Base-by-base conservation (phyloP, 2,888 invertebrate genomes). In the Pheosia gnoma region DNA sequence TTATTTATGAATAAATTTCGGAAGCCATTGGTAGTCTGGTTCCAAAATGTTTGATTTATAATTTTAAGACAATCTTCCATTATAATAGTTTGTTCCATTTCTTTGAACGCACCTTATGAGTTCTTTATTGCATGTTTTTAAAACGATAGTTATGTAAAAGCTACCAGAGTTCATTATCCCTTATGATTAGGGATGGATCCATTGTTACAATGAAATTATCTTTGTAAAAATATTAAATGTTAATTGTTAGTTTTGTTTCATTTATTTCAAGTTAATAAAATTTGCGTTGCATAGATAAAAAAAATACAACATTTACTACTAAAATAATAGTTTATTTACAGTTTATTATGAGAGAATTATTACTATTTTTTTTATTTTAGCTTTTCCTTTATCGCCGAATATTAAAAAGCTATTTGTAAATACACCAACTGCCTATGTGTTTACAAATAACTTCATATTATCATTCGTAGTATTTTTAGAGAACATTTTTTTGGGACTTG, bases 301-400 rank as follows among this genome's bases (percentile, higher is more conserved):
- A 75, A 84, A 83, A 83, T 80, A 79, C 77, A 74, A 67, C 63
- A 61, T 62, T 71, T 83, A 81, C 86, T 87, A 88, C 92, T 93
- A 92, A 90, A 89, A 90, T 94, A 88, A 88, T 86, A 88, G 88
- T 93, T 89, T 91, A 92, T 91, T 91, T 92, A 93, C 93, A 92
- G 79, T 89, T 87, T 87, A 85, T 81, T 78, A 81, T 81, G 82
- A 83, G 82, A 85, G 82, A 84, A 88, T 36, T 91, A 85, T 90
- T 91, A 85, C 90, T 88, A 90, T 91, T 91, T 91, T 91, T 91
- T 86, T 87, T 65, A 59, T 41, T 75, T 78, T 80, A 85, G 74
- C 65, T 66, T 79, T 81, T 78, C 83, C 75, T 79, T 85, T 84
- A 84, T 74, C 80, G 81, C 85, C 79, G 82, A 84, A 86, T 82